These are phyloP conservation scores for Steinernema scapterisci DNA, from an alignment of 2,888 invertebrate species.

Conservation along the genomic window DNA sequence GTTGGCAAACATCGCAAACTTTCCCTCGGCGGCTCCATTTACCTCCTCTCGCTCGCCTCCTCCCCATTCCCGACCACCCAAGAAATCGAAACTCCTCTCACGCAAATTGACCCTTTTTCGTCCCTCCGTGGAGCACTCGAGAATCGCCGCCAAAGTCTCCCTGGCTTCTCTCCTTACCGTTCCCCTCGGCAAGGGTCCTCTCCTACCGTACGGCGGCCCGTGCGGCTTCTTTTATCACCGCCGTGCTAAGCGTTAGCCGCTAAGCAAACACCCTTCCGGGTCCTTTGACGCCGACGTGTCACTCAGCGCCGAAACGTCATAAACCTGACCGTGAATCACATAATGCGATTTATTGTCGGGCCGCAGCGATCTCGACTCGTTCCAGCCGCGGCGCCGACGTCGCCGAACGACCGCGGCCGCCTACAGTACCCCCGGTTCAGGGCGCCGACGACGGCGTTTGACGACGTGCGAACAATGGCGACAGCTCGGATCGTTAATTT, in stretches of 20 bases:
- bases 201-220: conserved; percentile 23
- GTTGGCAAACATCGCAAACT: conserved; percentile 6
- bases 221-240: conserved; percentile 28
- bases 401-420: conserved; percentile 2
- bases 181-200: background rate
- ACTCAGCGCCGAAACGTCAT: conserved; percentile 17
- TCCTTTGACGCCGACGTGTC: conserved; percentile 24
- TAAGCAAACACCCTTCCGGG: conserved; percentile 33
- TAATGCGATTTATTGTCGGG: conserved; percentile 31
- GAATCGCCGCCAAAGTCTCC: conserved; percentile 27
- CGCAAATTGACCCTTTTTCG: conserved; percentile 24
- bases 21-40: background rate
- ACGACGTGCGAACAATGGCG: conserved; percentile 29
- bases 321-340: conserved; percentile 29
- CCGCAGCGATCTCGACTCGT: background rate
- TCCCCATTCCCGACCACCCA: background rate
- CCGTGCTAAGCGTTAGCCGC: conserved; percentile 31
- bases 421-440: conserved; percentile 11
- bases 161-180: conserved; percentile 20
- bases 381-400: background rate
- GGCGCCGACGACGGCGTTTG: background rate
- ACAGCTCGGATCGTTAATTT: conserved; percentile 21
- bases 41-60: background rate
- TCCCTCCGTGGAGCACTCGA: conserved; percentile 8
- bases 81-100: conserved; percentile 15